Percentiles rank a stretch among this genome's conserved stretches.
Conservation (phyloP, 2,113 vertebrate genomes). For the Macaca fascicularis region T2T-MFA8v1.1 NC_088394.1:67990001-67990500, state of each 20-base stretch:
- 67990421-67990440: constrained; percentile 76
- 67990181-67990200: constrained; percentile 23
- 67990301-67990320: constrained; percentile 28
- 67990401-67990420: constrained; percentile 62
- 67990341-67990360: constrained; percentile 53
- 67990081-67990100: constrained; percentile 12
- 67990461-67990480: constrained; percentile 75
- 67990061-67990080: constrained; percentile 50
- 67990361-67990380: not conserved
- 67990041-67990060: constrained; percentile 16
- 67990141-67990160: constrained; percentile 41
- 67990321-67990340: constrained; percentile 1
- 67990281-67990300: constrained; percentile 34
- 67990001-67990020: constrained; percentile 39
- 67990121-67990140: not conserved
- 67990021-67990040: constrained; percentile 32
- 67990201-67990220: constrained; percentile 41
- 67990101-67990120: constrained; percentile 28
- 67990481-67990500: constrained; percentile 75
- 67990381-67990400: constrained; percentile 12
- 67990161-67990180: constrained; percentile 57
- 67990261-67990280: constrained; percentile 23
- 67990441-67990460: constrained; percentile 79
- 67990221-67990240: constrained; percentile 25
- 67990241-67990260: constrained; percentile 50